These are phyloP conservation scores for Subanguina moxae DNA, from an alignment of 1,140 invertebrate genomes.

Conservation along the genomic window DNA sequence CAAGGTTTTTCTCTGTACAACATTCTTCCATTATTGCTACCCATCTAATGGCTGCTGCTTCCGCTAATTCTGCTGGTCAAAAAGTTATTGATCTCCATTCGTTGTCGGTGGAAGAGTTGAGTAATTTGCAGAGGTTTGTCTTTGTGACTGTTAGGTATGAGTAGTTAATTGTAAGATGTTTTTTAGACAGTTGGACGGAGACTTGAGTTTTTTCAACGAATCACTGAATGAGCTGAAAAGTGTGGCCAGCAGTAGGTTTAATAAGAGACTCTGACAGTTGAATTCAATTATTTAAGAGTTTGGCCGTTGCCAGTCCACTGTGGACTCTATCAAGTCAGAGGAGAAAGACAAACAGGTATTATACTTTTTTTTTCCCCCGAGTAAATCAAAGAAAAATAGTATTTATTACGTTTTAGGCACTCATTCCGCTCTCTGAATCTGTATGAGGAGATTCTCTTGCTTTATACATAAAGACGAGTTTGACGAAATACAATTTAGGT, in stretches of 20 bases:
- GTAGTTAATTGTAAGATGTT: no score
- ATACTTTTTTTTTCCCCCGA: no score
- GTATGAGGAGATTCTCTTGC: constrained; percentile 28
- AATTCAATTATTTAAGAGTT: no score
- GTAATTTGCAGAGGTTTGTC: not conserved
- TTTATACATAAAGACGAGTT: not conserved
- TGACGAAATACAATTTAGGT: constrained; percentile 34
- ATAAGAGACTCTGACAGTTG: no score
- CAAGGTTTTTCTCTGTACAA: not conserved
- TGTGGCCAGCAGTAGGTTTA: constrained; percentile 34
- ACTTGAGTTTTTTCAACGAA: constrained; percentile 37
- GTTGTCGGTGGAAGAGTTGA: not conserved
- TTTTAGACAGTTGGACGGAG: constrained; percentile 21
- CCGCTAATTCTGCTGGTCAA: not conserved
- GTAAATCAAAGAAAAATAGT: no score
- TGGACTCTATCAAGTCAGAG: constrained; percentile 24
- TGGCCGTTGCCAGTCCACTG: constrained; percentile 29
- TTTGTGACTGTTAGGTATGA: no score
- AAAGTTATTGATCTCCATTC: not conserved
- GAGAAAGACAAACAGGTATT: constrained; percentile 31
- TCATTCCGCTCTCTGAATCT: constrained; percentile 52
- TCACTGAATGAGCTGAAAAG: constrained; percentile 35
- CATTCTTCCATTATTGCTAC: no score
- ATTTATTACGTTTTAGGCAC: constrained; percentile 2
- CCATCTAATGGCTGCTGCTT: not conserved